These are phyloP conservation scores for Dolichallabes microphthalmus DNA, from an alignment of 2,113 vertebrate species.

Conservation along the genomic window DNA sequence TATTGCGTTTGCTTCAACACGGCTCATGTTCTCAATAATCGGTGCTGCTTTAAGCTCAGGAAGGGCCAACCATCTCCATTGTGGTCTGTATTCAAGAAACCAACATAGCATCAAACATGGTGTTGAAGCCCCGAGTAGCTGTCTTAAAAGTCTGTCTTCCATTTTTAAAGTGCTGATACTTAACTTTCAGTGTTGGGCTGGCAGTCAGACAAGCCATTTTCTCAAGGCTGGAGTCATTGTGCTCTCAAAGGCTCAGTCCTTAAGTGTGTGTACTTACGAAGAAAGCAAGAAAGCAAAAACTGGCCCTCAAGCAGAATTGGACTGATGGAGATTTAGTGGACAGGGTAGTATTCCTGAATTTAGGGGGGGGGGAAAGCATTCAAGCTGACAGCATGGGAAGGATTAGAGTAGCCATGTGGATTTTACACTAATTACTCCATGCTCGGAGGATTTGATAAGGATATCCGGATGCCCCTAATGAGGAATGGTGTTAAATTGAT, in stretches of 20 bases:
- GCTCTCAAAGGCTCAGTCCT: background rate
- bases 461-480: constrained; percentile 17
- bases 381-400: background rate
- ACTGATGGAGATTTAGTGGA: constrained; percentile 14
- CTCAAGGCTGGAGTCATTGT: background rate
- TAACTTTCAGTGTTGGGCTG: background rate
- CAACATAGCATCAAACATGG: too few relatives aligned
- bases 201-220: constrained; percentile 24
- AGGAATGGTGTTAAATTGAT: constrained; percentile 2
- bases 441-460: constrained; percentile 22
- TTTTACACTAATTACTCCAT: background rate
- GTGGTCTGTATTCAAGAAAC: background rate
- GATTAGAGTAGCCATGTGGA: constrained; percentile 23
- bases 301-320: background rate
- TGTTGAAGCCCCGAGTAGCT: background rate
- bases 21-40: background rate
- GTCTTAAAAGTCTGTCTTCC: constrained; percentile 7
- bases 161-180: constrained; percentile 40
- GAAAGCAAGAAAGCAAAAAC: background rate
- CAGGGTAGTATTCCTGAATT: background rate
- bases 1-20: background rate
- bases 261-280: background rate
- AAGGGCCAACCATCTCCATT: background rate
- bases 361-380: too few relatives aligned
- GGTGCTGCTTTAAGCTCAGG: background rate